These are phyloP conservation scores for Linurgus olivaceus DNA, from an alignment of 2,797 vertebrate species.

Conservation along the genomic window DNA sequence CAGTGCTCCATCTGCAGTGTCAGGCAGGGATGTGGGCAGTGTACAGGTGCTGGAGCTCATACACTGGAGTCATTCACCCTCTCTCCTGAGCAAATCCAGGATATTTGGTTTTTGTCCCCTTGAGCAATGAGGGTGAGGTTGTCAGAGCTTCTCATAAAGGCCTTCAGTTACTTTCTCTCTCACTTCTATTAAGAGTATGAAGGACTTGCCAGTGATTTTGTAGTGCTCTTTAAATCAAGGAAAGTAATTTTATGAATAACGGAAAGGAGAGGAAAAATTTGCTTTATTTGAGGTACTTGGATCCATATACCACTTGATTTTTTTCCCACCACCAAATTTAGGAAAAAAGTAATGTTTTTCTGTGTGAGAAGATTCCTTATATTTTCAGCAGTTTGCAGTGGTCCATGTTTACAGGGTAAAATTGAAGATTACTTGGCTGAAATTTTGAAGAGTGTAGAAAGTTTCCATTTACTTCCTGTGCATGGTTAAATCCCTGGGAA, in stretches of 20 bases:
- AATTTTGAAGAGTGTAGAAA: not conserved
- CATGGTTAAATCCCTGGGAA: not conserved
- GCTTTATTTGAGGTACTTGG: not conserved
- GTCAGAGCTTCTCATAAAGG: not conserved
- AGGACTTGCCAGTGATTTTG: not conserved
- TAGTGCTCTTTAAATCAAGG: not conserved
- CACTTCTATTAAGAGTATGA: not conserved
- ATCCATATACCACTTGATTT: not conserved
- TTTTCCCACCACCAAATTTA: not conserved
- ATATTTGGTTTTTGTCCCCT: not conserved
- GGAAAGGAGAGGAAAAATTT: not conserved
- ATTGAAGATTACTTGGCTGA: not conserved
- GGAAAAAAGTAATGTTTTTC: not conserved
- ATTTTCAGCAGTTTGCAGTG: not conserved
- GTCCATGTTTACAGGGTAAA: not conserved
- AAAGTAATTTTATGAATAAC: not conserved
- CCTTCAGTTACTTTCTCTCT: not conserved
- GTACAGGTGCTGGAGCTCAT: not conserved
- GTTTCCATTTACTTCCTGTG: not conserved
- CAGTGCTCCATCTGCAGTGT: rapidly evolving
- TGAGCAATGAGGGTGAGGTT: not conserved
- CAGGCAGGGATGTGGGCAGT: not conserved
- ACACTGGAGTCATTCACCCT: not conserved
- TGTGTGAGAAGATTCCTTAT: not conserved
- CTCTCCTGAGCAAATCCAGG: not conserved